A percentile compares a stretch with the other conserved stretches of the same genome.
phyloP scores from a whole-genome alignment of 1,140 invertebrate species.

The Bombus fervidus region DNA sequence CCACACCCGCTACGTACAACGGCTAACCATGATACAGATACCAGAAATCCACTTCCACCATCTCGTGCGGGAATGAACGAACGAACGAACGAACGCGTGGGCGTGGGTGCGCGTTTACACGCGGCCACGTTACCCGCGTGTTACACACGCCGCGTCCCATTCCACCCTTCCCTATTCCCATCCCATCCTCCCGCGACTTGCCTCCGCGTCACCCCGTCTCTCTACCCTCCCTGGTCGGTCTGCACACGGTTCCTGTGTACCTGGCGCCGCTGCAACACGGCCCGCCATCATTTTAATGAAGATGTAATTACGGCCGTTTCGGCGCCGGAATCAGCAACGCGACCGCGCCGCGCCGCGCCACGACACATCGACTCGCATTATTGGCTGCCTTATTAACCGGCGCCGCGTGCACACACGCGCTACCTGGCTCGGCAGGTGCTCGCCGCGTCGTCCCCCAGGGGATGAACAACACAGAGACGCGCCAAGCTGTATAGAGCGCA shows the following conservation, averaged over 20 bases:
- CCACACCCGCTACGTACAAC: slow-evolving; percentile 67
- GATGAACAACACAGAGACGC: neutral
- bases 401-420: slow-evolving; percentile 20
- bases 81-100: slow-evolving; percentile 35
- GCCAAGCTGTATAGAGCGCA: neutral
- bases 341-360: slow-evolving; percentile 49
- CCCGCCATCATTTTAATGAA: slow-evolving; percentile 80
- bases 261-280: slow-evolving; percentile 66
- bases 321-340: slow-evolving; percentile 75
- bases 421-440: slow-evolving; percentile 38
- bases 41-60: slow-evolving; percentile 67
- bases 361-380: slow-evolving; percentile 71
- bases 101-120: slow-evolving; percentile 30
- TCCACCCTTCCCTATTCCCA: neutral
- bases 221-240: neutral
- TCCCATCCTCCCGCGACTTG: neutral
- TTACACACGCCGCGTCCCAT: slow-evolving; percentile 27
- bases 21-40: slow-evolving; percentile 78
- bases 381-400: slow-evolving; percentile 75
- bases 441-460: neutral
- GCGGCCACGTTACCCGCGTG: slow-evolving; percentile 34
- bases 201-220: neutral
- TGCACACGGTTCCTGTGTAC: slow-evolving; percentile 48
- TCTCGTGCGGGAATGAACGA: slow-evolving; percentile 47
- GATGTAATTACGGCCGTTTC: slow-evolving; percentile 80